A percentile compares a stretch with the other conserved stretches of the same genome.
phyloP scores from a whole-genome alignment of 2,888 invertebrate species.

The Erebia ligea region DNA sequence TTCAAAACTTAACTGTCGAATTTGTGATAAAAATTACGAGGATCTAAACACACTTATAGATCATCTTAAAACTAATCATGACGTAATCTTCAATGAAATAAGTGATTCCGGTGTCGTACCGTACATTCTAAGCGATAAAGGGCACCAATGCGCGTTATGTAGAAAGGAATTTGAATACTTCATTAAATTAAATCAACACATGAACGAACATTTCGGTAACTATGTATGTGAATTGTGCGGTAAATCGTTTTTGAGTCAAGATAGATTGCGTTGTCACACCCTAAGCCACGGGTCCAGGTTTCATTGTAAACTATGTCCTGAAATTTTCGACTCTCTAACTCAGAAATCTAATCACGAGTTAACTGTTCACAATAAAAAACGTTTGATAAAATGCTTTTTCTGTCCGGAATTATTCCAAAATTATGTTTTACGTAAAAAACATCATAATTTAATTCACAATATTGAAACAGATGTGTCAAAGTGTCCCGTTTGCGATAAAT shows the following conservation, averaged over 20 bases:
- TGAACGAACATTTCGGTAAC: slow-evolving; percentile 69
- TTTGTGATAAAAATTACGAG: slow-evolving; percentile 51
- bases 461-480: slow-evolving; percentile 54
- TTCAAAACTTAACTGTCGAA: slow-evolving; percentile 51
- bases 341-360: slow-evolving; percentile 60
- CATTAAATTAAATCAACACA: slow-evolving; percentile 72
- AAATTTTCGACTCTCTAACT: slow-evolving; percentile 60
- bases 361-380: slow-evolving; percentile 57
- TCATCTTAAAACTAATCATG: slow-evolving; percentile 59
- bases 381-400: slow-evolving; percentile 59
- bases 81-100: slow-evolving; percentile 53
- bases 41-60: slow-evolving; percentile 52
- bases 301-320: slow-evolving; percentile 59
- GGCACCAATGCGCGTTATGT: slow-evolving; percentile 64
- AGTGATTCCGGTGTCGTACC: slow-evolving; percentile 65
- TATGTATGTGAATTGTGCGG: slow-evolving; percentile 73
- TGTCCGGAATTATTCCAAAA: slow-evolving; percentile 64
- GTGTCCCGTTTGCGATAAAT: slow-evolving; percentile 65
- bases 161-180: slow-evolving; percentile 65
- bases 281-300: slow-evolving; percentile 61
- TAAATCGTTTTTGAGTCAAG: slow-evolving; percentile 67
- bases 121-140: slow-evolving; percentile 55
- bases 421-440: slow-evolving; percentile 60
- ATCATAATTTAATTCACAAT: slow-evolving; percentile 58
- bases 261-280: slow-evolving; percentile 63